Evolutionary conservation across 2,888 invertebrate species (phyloP).

Genomic region (Rotaria sp.): DNA sequence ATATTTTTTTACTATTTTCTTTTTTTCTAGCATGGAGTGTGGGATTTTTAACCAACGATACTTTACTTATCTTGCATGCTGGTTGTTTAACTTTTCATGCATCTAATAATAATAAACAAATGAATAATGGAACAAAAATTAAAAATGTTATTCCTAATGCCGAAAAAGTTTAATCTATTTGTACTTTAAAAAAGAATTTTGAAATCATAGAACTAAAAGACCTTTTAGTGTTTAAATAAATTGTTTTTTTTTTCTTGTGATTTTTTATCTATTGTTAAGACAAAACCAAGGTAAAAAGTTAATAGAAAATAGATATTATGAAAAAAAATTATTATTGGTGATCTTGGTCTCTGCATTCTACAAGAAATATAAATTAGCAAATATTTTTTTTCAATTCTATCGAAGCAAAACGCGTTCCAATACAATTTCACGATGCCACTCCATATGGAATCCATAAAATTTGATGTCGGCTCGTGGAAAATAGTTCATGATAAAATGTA

Average conservation of each 20-base stretch:
- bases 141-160: background rate
- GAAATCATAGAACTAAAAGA: background rate
- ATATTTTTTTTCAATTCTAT: conserved; percentile 26
- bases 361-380: background rate
- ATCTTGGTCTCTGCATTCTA: background rate
- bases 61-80: background rate
- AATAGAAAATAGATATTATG: too few relatives aligned
- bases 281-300: too few relatives aligned
- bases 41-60: background rate
- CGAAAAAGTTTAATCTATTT: background rate
- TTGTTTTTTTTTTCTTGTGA: background rate
- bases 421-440: conserved; percentile 31
- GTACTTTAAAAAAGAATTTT: background rate
- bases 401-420: conserved; percentile 37
- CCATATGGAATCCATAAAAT: conserved; percentile 34
- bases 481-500: conserved; percentile 39
- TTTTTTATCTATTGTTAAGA: too few relatives aligned
- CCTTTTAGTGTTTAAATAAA: background rate
- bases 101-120: background rate
- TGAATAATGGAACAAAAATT: background rate
- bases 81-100: conserved; percentile 20
- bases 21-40: conserved; percentile 12
- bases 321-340: background rate
- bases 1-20: background rate
- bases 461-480: conserved; percentile 31